Conservation (phyloP, 2,797 vertebrate genomes). For the Natrix natrix region DNA sequence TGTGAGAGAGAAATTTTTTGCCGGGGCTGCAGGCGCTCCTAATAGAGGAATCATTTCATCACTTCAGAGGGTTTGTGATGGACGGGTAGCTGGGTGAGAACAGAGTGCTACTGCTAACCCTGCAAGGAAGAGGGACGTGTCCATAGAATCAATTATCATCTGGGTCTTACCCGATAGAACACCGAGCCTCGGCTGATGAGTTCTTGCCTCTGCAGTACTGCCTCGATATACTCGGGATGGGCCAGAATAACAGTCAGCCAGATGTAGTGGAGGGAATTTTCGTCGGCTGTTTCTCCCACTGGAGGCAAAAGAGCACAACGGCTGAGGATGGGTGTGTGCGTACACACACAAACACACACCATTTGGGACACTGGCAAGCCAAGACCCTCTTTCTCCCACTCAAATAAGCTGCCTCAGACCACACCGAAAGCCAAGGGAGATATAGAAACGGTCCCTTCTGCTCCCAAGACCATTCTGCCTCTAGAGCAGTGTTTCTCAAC, state of each 20-base stretch:
- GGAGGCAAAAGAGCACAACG: background rate
- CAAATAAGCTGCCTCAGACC: background rate
- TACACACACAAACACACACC: fast-evolving
- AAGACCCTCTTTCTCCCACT: background rate
- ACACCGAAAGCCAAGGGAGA: background rate
- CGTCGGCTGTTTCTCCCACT: background rate
- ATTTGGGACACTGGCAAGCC: background rate
- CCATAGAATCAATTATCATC: background rate
- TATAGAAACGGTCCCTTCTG: background rate
- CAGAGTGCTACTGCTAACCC: background rate
- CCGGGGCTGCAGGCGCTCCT: too few relatives aligned
- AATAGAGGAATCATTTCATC: too few relatives aligned
- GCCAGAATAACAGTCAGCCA: slow-evolving; percentile 43
- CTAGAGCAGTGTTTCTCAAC: background rate
- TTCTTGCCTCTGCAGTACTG: background rate
- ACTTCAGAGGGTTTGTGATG: too few relatives aligned
- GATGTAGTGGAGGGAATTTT: background rate
- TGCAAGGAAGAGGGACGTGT: background rate
- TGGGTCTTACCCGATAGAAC: slow-evolving; percentile 46
- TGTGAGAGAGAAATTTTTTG: too few relatives aligned
- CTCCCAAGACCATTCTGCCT: background rate
- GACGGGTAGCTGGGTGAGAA: too few relatives aligned
- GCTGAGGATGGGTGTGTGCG: too few relatives aligned
- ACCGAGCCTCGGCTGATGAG: slow-evolving; percentile 21
- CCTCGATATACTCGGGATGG: background rate